Percentiles rank a stretch among this genome's conserved stretches.
phyloP scores from a whole-genome alignment of 2,797 vertebrate species.

The Typhlichthys subterraneus region DNA sequence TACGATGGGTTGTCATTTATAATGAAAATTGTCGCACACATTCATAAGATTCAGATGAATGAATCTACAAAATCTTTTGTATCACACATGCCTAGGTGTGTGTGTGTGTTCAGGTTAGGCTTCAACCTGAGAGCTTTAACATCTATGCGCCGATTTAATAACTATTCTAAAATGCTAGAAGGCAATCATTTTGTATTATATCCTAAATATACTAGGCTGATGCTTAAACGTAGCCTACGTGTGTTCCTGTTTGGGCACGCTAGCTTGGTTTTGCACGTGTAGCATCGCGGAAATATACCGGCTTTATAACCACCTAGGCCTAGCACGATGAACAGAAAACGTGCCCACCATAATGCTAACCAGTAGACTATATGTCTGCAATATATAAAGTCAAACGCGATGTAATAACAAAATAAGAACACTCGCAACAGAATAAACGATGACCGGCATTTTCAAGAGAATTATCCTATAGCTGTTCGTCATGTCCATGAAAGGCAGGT shows the following conservation, averaged over 20 bases:
- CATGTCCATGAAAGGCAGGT: constrained; percentile 32
- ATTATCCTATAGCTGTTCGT: constrained; percentile 21
- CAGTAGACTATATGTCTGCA: not conserved
- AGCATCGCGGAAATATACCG: not conserved
- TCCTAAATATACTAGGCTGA: not conserved
- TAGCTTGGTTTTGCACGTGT: constrained; percentile 33
- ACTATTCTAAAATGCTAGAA: too few species aligned
- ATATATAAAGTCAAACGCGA: too few species aligned
- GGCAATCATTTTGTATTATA: too few species aligned
- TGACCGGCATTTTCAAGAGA: constrained; percentile 8
- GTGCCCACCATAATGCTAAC: too few species aligned
- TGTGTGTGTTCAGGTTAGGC: too few species aligned
- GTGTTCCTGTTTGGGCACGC: not conserved
- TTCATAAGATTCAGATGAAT: too few species aligned
- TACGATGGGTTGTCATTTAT: not conserved
- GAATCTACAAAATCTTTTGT: too few species aligned
- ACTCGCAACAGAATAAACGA: too few species aligned
- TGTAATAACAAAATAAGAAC: too few species aligned
- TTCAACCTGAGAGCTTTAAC: too few species aligned
- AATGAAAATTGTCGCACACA: not conserved
- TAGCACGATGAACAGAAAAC: not conserved
- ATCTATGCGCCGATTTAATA: too few species aligned
- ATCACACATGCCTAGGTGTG: too few species aligned
- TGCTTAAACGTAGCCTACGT: not conserved
- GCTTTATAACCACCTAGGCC: constrained; percentile 11